Conservation (phyloP, 2,888 invertebrate species). For the Mayetiola destructor region DNA sequence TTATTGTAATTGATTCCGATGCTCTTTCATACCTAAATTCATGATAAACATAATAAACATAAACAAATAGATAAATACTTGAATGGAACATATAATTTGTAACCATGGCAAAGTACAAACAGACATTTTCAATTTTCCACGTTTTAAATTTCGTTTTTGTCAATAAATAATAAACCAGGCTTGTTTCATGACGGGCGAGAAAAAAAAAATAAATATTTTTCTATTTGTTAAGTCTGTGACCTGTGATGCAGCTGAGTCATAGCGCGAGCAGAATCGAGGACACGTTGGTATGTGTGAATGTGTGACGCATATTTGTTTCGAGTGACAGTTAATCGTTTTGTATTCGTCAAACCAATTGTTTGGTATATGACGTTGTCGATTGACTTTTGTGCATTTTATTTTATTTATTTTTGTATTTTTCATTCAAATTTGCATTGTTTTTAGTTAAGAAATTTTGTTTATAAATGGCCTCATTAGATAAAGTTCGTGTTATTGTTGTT, state of each 20-base stretch:
- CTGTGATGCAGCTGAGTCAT: no score
- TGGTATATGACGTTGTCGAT: neutral
- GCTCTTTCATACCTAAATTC: neutral
- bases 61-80: no score
- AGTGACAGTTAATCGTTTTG: neutral
- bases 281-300: neutral
- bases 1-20: neutral
- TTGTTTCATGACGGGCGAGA: no score
- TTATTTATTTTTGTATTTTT: neutral
- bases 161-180: no score
- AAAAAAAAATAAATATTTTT: no score
- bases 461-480: slow-evolving; percentile 68
- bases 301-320: neutral
- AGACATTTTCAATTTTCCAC: neutral
- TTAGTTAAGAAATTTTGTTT: no score
- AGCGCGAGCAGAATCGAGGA: neutral
- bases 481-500: slow-evolving; percentile 79
- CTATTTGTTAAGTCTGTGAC: no score
- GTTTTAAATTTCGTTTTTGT: neutral
- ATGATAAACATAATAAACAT: neutral
- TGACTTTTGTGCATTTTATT: no score
- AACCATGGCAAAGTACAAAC: neutral
- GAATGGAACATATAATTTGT: no score
- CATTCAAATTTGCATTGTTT: neutral
- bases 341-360: neutral